A percentile compares a stretch with the other conserved stretches of the same genome.
phyloP scores from a whole-genome alignment of 2,797 vertebrate genomes.

The Semotilus atromaculatus region DNA sequence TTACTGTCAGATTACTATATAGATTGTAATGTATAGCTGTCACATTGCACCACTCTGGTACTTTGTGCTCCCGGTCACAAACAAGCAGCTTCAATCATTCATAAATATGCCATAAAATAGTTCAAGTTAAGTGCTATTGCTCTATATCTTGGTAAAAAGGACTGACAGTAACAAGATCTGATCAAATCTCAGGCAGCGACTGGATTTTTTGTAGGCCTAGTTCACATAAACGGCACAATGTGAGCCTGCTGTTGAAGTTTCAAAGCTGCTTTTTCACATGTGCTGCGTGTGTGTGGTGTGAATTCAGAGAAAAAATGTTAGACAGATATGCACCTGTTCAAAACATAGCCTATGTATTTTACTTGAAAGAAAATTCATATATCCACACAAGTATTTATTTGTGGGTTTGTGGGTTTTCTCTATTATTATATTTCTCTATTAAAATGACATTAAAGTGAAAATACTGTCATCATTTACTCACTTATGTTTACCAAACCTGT shows the following conservation, averaged over 20 bases:
- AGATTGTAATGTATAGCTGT: constrained; percentile 29
- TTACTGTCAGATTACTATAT: constrained; percentile 18
- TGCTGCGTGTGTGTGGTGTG: constrained; percentile 1
- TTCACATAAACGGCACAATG: constrained; percentile 1
- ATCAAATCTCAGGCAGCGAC: constrained; percentile 16
- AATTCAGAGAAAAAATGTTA: constrained; percentile 50
- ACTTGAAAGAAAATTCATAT: neutral
- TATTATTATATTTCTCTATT: neutral
- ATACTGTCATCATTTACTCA: neutral
- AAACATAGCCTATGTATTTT: neutral
- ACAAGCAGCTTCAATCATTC: constrained; percentile 27
- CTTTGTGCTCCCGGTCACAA: constrained; percentile 8
- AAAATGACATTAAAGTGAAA: neutral
- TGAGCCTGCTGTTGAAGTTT: constrained; percentile 38
- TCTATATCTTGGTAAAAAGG: constrained; percentile 31
- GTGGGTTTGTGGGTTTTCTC: neutral
- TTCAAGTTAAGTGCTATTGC: constrained; percentile 27
- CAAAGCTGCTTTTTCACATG: constrained; percentile 10
- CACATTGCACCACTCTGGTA: neutral
- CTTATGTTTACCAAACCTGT: neutral
- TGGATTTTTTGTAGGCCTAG: constrained; percentile 1
- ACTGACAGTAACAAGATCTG: constrained; percentile 32
- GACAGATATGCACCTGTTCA: constrained; percentile 56
- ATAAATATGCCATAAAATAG: constrained; percentile 30
- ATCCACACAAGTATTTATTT: neutral